phyloP scores from a whole-genome alignment of 2,113 vertebrate genomes.

The Oncorhynchus tshawytscha region DNA sequence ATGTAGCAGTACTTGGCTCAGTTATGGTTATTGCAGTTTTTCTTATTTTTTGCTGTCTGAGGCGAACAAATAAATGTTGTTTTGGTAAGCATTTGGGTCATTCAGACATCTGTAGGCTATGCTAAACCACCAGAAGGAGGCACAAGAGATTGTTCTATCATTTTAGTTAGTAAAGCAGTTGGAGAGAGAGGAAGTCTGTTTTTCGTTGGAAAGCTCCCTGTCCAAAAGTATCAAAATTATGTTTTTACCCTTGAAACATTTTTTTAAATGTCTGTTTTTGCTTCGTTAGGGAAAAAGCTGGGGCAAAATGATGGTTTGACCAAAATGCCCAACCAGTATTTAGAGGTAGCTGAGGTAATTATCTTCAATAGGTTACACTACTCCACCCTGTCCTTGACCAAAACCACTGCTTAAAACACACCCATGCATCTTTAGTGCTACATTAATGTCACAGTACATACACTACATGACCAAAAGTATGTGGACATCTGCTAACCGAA shows the following conservation, averaged over 20 bases:
- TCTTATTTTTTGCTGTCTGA: not conserved
- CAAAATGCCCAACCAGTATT: too few relatives aligned
- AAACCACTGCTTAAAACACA: too few relatives aligned
- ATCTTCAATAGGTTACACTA: too few relatives aligned
- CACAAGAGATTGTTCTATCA: not conserved
- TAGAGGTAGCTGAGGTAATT: too few relatives aligned
- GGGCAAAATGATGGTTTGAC: not conserved
- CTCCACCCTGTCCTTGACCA: too few relatives aligned
- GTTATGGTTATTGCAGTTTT: rapidly evolving
- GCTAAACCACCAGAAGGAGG: not conserved
- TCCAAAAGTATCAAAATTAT: not conserved
- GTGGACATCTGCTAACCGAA: too few relatives aligned
- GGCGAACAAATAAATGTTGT: conserved; percentile 2
- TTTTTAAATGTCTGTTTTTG: conserved; percentile 25
- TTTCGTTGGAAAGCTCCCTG: not conserved
- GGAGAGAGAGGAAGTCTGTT: not conserved
- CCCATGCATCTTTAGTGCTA: too few relatives aligned
- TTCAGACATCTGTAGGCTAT: not conserved
- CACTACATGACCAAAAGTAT: too few relatives aligned
- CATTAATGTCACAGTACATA: too few relatives aligned
- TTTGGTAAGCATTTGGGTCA: not conserved
- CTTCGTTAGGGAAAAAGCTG: not conserved
- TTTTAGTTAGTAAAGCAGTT: not conserved
- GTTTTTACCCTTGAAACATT: not conserved
- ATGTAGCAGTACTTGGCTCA: not conserved